Evolutionary conservation across 2,888 invertebrate genomes (phyloP), one percentile per base, ranked within the genome.

Genomic region (Dicroscelio sp.): DNA sequence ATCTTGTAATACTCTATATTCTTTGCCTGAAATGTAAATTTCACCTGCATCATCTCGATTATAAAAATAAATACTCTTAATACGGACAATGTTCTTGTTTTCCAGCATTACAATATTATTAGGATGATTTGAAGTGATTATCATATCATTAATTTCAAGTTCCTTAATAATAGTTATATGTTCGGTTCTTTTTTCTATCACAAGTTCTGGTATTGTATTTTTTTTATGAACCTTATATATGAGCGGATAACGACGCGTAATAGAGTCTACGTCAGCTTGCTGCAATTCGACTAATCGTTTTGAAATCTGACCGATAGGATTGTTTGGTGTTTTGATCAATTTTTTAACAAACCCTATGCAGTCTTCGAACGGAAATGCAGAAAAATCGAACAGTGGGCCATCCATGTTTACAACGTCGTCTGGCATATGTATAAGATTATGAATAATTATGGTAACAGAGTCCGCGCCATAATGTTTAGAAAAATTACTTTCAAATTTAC

Each of bases 301-400:
- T n/a, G 67, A 67, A 67, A 67, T 67, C 33, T 67, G 67, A 23
- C 67, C 67, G 8, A 67, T 33, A 4, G 67, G 67, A 33, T 67
- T 67, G n/a, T 67, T 20, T 67, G 31, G 67, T 31, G 67, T 30
- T 5, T 67, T 67, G 17, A 67, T 33, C 31, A 67, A 12, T 33
- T 67, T 67, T 67, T 33, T 30, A 5, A 67, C 12, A 67, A 67
- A 67, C 8, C 67, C 67, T 30, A 67, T 31, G 33, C 67, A 67
- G 20, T 67, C 67, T 67, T 67, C 67, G 20, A 67, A 67, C n/a
- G 67, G 17, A 17, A 67, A 67, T 14, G 67, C 67, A n/a, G 67
- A 33, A 33, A 33, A 33, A 6, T 67, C 67, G 31, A 67, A 67
- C 33, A 67, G n/a, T 33, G 67, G 33, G 14, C 67, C 67, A 31